Conservation (phyloP, 2,113 vertebrate genomes). For the Tychaedon coryphoeus region DNA sequence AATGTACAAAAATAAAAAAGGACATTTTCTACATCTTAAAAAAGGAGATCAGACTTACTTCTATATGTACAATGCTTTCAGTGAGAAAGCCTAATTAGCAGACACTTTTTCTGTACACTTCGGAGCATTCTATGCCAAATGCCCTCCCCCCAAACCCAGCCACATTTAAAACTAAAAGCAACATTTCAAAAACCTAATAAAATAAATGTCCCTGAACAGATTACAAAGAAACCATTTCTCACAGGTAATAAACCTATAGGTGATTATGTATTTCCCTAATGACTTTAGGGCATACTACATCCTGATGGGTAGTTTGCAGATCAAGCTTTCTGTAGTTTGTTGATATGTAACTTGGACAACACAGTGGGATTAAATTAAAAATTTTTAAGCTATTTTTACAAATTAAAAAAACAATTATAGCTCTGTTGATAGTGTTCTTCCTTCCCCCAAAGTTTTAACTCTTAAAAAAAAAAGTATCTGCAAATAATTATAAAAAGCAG, state of each 20-base stretch:
- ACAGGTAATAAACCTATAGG: not conserved
- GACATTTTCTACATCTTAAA: conserved; percentile 35
- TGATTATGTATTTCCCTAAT: not conserved
- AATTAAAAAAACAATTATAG: not conserved
- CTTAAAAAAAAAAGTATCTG: not conserved
- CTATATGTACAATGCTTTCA: not conserved
- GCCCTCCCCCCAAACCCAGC: not conserved
- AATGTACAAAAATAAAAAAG: conserved; percentile 61
- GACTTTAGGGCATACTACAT: not conserved
- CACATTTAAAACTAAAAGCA: not conserved
- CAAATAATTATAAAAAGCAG: not conserved
- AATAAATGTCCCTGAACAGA: not conserved
- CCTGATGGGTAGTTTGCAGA: not conserved
- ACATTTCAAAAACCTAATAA: not conserved
- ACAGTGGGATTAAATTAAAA: not conserved
- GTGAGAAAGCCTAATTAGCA: not conserved
- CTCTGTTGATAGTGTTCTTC: not conserved
- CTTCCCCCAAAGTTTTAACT: not conserved
- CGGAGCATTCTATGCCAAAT: not conserved
- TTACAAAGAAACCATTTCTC: not conserved
- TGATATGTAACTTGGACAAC: not conserved
- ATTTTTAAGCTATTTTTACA: not conserved
- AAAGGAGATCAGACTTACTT: conserved; percentile 8
- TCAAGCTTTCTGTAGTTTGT: not conserved
- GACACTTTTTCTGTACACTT: not conserved